A percentile compares a stretch with the other conserved stretches of the same genome.
These are phyloP conservation scores for Noctua janthina DNA, from an alignment of 2,888 invertebrate species.

Conservation along the genomic window DNA sequence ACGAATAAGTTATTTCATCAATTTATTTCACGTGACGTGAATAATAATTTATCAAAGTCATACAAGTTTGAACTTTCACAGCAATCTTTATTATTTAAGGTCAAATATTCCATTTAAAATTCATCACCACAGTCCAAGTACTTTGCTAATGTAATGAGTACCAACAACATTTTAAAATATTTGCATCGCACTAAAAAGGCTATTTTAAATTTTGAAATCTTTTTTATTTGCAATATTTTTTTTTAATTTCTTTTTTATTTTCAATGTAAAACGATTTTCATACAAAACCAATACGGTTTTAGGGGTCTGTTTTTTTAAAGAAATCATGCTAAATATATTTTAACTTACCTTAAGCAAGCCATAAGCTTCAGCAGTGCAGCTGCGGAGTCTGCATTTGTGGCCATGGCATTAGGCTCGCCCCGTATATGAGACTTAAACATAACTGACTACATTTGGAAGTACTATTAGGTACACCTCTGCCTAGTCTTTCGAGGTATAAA, in stretches of 20 bases:
- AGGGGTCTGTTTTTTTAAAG: too few species aligned
- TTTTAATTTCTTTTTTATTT: neutral
- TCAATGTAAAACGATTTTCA: neutral
- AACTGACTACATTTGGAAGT: too few species aligned
- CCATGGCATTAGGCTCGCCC: too few species aligned
- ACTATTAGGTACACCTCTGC: too few species aligned
- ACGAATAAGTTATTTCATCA: constrained; percentile 33
- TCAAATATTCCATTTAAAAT: constrained; percentile 35
- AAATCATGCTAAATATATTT: too few species aligned
- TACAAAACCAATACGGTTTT: neutral
- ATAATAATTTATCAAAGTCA: constrained; percentile 46
- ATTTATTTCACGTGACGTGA: constrained; percentile 27
- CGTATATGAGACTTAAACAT: too few species aligned
- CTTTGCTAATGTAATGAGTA: neutral
- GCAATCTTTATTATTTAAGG: constrained; percentile 6
- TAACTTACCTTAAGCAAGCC: neutral
- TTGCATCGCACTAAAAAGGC: neutral
- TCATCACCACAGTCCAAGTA: neutral
- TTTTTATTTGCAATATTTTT: constrained; percentile 11
- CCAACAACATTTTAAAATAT: constrained; percentile 7
- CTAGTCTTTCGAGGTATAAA: too few species aligned
- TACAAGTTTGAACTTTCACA: constrained; percentile 16
- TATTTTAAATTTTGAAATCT: neutral
- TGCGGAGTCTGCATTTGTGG: too few species aligned
- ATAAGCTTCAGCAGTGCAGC: neutral